These are phyloP conservation scores for Eumaeus atala DNA, from an alignment of 1,140 invertebrate species.

Conservation along the genomic window DNA sequence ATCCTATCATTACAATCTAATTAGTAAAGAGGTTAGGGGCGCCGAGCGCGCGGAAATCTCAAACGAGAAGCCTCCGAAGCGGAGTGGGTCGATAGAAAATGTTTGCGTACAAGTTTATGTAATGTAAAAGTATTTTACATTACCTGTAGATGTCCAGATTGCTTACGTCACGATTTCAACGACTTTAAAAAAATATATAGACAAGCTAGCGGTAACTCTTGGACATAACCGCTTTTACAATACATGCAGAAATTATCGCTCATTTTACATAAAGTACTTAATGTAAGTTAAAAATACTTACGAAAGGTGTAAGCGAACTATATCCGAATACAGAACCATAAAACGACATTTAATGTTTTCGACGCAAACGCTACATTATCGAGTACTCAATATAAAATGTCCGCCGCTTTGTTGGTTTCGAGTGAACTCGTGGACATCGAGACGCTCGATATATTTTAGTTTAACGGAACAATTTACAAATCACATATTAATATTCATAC, in stretches of 20 bases:
- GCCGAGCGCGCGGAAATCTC: constrained; percentile 68
- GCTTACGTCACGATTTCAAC: constrained; percentile 67
- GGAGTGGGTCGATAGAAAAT: constrained; percentile 61
- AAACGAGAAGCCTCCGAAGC: constrained; percentile 59
- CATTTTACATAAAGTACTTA: constrained; percentile 41
- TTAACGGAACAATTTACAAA: constrained; percentile 52
- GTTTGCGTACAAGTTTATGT: constrained; percentile 39
- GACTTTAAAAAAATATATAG: constrained; percentile 62
- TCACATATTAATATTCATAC: constrained; percentile 63
- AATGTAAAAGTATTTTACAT: constrained; percentile 36
- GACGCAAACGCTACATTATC: constrained; percentile 74
- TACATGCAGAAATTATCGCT: constrained; percentile 34
- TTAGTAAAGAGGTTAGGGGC: constrained; percentile 71
- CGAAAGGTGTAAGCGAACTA: constrained; percentile 71
- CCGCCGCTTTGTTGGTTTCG: constrained; percentile 74
- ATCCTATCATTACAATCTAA: constrained; percentile 52
- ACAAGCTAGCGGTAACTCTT: constrained; percentile 59
- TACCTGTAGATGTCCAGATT: constrained; percentile 42
- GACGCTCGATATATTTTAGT: constrained; percentile 63
- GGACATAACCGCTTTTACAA: constrained; percentile 55
- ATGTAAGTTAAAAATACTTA: constrained; percentile 56
- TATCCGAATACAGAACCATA: constrained; percentile 68
- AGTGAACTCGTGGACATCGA: constrained; percentile 73
- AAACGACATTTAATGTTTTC: constrained; percentile 73
- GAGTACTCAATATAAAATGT: constrained; percentile 76